Evolutionary conservation across 2,888 invertebrate species (phyloP).

Genomic region (Autographa gamma): DNA sequence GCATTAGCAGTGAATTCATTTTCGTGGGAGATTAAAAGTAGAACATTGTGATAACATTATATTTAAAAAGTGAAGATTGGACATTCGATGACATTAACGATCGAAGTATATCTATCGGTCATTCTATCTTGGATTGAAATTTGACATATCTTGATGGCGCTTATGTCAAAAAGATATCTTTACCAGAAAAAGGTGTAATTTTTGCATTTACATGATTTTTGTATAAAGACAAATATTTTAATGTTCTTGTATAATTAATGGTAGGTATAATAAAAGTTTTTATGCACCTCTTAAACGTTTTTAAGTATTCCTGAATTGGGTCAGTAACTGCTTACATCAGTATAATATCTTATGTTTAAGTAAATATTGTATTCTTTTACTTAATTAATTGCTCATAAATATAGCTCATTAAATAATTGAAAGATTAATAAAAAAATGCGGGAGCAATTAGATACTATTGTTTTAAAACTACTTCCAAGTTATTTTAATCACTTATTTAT

Average conservation of each 20-base stretch:
- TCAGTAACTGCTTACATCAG: not conserved
- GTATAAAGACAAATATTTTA: not conserved
- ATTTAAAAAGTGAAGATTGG: not conserved
- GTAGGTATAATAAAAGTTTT: not conserved
- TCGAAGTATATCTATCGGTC: no score
- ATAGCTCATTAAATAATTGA: no score
- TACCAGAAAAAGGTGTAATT: not conserved
- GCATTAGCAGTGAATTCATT: conserved; percentile 9
- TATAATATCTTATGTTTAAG: not conserved
- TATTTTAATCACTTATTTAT: not conserved
- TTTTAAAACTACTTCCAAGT: not conserved
- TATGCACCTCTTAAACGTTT: not conserved
- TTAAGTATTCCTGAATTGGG: not conserved
- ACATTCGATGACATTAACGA: not conserved
- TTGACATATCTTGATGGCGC: no score
- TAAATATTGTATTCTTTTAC: no score
- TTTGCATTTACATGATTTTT: not conserved
- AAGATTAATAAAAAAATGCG: no score
- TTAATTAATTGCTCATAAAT: no score
- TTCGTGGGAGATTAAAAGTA: conserved; percentile 25
- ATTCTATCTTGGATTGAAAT: no score
- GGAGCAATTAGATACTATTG: not conserved
- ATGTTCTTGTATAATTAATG: not conserved
- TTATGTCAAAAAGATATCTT: no score
- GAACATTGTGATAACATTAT: conserved; percentile 27